phyloP scores from a whole-genome alignment of 2,797 vertebrate genomes.

The Falco cherrug region DNA sequence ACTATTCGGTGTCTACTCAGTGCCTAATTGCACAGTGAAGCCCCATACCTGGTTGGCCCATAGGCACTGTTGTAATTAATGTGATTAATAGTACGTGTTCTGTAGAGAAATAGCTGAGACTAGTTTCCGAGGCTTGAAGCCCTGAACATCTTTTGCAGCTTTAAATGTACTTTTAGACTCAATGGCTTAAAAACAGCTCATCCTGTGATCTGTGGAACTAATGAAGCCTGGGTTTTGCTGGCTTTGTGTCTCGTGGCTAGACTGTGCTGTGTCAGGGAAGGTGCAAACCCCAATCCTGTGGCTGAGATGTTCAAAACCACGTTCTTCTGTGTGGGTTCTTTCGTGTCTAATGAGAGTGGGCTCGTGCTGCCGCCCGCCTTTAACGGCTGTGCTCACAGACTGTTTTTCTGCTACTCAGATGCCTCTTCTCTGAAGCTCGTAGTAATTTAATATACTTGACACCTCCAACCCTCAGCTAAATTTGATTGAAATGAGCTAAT shows the following conservation, averaged over 20 bases:
- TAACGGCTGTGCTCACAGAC: not conserved
- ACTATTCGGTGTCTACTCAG: not conserved
- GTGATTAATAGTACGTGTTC: not conserved
- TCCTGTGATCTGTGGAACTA: not conserved
- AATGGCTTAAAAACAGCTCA: not conserved
- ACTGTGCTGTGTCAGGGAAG: not conserved
- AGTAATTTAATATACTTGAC: conserved; percentile 44
- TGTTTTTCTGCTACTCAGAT: not conserved
- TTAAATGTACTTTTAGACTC: not conserved
- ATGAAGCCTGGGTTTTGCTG: not conserved
- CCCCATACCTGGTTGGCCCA: not conserved
- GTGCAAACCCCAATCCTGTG: not conserved
- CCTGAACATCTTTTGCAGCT: not conserved
- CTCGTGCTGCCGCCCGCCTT: not conserved
- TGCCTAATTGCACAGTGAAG: not conserved
- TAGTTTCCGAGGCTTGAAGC: not conserved
- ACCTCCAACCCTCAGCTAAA: conserved; percentile 13
- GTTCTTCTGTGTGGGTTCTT: not conserved
- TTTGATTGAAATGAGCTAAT: conserved; percentile 54
- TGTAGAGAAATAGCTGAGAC: not conserved
- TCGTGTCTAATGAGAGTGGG: not conserved
- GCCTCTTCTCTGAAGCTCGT: not conserved
- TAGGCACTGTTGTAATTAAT: not conserved
- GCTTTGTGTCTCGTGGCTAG: not conserved
- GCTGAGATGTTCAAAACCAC: not conserved